phyloP scores from a whole-genome alignment of 2,113 vertebrate genomes.

The Chloroceryle aenea region DNA sequence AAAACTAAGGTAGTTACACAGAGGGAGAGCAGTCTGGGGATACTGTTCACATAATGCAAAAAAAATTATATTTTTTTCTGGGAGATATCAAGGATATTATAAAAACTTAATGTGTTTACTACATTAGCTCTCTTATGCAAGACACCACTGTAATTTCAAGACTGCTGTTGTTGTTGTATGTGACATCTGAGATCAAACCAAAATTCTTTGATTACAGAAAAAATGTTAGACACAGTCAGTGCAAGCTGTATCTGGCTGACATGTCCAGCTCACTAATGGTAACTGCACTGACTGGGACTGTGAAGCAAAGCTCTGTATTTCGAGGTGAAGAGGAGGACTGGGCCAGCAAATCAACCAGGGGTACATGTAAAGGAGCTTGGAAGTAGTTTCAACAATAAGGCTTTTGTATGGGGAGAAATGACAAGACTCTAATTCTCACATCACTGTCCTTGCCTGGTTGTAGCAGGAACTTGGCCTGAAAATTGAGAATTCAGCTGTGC shows the following conservation, averaged over 20 bases:
- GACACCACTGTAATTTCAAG: neutral
- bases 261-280: neutral
- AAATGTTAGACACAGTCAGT: neutral
- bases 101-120: neutral
- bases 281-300: neutral
- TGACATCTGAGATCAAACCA: neutral
- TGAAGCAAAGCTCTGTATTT: neutral
- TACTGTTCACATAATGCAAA: neutral
- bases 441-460: neutral
- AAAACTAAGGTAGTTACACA: neutral
- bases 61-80: neutral
- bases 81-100: neutral
- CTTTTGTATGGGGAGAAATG: neutral
- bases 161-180: neutral
- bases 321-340: neutral
- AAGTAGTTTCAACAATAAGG: neutral
- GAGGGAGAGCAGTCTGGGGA: neutral
- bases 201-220: neutral
- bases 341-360: neutral
- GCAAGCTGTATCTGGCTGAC: neutral
- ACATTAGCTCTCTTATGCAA: neutral
- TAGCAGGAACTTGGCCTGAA: neutral
- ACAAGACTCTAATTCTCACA: neutral
- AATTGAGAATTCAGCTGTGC: neutral
- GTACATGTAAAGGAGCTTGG: neutral